These are phyloP conservation scores for Spisula solida DNA, from an alignment of 2,888 invertebrate species.

Conservation along the genomic window DNA sequence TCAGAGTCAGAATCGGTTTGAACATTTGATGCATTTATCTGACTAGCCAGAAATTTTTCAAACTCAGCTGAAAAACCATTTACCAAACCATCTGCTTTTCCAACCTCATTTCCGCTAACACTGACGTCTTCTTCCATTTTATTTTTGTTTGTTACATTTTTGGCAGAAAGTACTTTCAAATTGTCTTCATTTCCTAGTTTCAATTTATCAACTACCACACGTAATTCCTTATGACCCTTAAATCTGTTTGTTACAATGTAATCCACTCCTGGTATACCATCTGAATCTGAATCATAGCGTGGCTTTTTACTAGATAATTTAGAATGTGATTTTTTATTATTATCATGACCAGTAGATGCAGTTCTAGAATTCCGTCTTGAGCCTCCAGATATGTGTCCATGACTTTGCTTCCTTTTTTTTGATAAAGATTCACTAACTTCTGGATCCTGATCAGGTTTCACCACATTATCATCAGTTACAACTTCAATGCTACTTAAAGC, in stretches of 20 bases:
- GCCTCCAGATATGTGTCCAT: slow-evolving; percentile 40
- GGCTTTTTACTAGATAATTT: slow-evolving; percentile 39
- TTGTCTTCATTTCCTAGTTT: slow-evolving; percentile 31
- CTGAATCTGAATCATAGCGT: slow-evolving; percentile 65
- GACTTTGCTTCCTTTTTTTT: slow-evolving; percentile 45
- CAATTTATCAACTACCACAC: slow-evolving; percentile 78
- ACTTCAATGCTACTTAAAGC: not conserved
- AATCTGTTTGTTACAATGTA: slow-evolving; percentile 82
- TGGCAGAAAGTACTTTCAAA: not conserved
- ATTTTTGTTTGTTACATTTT: slow-evolving; percentile 3
- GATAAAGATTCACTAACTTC: not conserved
- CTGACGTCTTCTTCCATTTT: not conserved
- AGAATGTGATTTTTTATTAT: slow-evolving; percentile 41
- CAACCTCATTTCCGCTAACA: not conserved
- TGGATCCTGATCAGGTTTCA: not conserved
- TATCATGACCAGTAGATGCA: slow-evolving; percentile 53
- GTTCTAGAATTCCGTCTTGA: slow-evolving; percentile 58
- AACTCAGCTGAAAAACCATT: slow-evolving; percentile 68
- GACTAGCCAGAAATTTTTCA: slow-evolving; percentile 64
- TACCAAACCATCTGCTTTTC: not conserved
- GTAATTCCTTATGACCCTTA: slow-evolving; percentile 81
- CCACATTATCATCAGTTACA: not conserved
- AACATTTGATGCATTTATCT: slow-evolving; percentile 29
- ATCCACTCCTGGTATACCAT: slow-evolving; percentile 75
- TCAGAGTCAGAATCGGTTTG: slow-evolving; percentile 32